phyloP scores from a whole-genome alignment of 92 coral and sea anemone species.

The Zoanthus sansibaricus region DNA sequence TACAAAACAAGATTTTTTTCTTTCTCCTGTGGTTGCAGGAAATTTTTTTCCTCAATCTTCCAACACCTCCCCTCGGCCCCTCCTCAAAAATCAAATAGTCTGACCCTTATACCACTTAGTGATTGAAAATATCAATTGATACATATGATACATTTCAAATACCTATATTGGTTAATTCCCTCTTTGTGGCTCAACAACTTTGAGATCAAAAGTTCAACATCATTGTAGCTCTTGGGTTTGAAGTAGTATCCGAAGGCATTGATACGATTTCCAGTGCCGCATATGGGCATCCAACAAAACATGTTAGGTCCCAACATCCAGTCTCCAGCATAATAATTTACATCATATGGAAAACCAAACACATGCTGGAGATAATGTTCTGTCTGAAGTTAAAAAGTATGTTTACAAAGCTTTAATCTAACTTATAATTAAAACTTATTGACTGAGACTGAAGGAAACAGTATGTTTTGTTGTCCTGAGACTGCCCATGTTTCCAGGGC shows the following conservation, averaged over 20 bases:
- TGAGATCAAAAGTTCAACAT: constrained; percentile 69
- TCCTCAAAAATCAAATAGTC: too few relatives aligned
- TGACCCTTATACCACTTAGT: too few relatives aligned
- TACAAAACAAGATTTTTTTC: too few relatives aligned
- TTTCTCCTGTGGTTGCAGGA: too few relatives aligned
- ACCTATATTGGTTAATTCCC: constrained; percentile 82
- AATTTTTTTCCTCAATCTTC: too few relatives aligned
- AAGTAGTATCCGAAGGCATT: constrained; percentile 66
- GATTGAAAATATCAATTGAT: too few relatives aligned
- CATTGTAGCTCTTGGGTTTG: constrained; percentile 68
- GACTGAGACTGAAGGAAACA: too few relatives aligned
- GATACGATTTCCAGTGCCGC: constrained; percentile 58
- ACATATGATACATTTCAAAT: neutral
- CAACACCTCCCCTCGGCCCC: too few relatives aligned
- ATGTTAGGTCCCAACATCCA: constrained; percentile 95
- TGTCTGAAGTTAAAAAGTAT: constrained; percentile 56
- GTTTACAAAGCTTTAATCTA: too few relatives aligned
- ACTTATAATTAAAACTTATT: too few relatives aligned
- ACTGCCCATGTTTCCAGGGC: too few relatives aligned
- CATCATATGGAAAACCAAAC: constrained; percentile 87
- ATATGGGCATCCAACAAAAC: constrained; percentile 94
- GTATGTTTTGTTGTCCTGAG: too few relatives aligned
- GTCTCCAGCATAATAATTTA: constrained; percentile 89
- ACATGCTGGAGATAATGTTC: constrained; percentile 81
- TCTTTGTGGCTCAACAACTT: constrained; percentile 66